These are phyloP conservation scores for Aurelia sp. DNA, from an alignment of 30 jellyfish, hydroid and myxozoan species.

Conservation along the genomic window DNA sequence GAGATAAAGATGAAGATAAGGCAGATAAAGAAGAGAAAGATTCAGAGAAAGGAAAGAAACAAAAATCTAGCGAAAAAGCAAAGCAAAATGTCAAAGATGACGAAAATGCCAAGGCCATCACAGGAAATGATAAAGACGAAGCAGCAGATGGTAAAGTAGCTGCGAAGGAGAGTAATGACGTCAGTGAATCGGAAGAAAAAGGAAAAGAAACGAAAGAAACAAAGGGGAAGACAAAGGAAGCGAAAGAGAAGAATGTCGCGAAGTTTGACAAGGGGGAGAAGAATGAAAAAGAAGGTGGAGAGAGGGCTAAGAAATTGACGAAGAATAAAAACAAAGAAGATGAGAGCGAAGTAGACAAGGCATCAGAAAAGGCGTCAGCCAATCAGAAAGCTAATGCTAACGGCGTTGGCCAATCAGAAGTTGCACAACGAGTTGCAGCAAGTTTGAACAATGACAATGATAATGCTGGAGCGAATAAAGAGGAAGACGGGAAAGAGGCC, in stretches of 20 bases:
- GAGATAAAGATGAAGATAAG: constrained; percentile 2
- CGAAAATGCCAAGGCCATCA: neutral
- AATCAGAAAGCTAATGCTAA: neutral
- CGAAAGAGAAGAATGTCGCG: constrained; percentile 16
- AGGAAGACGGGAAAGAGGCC: neutral
- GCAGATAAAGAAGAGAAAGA: neutral
- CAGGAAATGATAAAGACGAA: constrained; percentile 26
- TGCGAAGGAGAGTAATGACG: constrained; percentile 4
- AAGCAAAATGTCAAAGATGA: constrained; percentile 5
- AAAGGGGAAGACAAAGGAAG: constrained; percentile 30
- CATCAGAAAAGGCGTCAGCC: neutral
- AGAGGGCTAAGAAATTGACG: neutral
- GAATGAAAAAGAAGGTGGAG: neutral
- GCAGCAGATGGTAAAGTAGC: constrained; percentile 1
- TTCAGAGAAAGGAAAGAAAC: neutral
- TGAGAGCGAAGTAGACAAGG: neutral
- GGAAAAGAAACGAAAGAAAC: neutral
- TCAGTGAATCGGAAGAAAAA: constrained; percentile 21
- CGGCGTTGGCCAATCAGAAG: constrained; percentile 11
- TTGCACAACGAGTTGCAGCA: neutral
- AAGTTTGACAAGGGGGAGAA: constrained; percentile 6
- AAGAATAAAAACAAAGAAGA: neutral
- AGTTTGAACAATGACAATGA: neutral
- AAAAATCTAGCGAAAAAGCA: neutral
- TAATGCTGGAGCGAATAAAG: neutral